Evolutionary conservation across 2,113 vertebrate genomes (phyloP).

Genomic region (Catharus fuscescens): DNA sequence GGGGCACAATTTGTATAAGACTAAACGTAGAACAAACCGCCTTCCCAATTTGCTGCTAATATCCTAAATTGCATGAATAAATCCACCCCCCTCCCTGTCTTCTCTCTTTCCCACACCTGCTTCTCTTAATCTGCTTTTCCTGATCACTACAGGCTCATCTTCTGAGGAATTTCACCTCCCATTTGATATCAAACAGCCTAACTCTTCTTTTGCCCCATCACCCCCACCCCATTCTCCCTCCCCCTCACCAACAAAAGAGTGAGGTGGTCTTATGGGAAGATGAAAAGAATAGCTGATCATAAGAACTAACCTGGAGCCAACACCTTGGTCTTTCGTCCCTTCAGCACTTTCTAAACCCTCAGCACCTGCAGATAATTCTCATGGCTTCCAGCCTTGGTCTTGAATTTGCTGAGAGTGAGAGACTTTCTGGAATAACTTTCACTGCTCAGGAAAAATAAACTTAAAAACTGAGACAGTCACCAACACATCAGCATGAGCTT

Average conservation of each 20-base stretch:
- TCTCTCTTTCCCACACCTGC: conserved; percentile 26
- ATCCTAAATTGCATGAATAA: conserved; percentile 71
- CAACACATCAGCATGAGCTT: accelerated
- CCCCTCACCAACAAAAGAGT: conserved; percentile 70
- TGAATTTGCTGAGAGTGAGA: conserved; percentile 75
- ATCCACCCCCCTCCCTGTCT: background rate
- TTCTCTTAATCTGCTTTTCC: conserved; percentile 71
- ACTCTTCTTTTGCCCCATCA: conserved; percentile 27
- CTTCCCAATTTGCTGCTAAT: conserved; percentile 67
- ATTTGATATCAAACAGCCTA: conserved; percentile 74
- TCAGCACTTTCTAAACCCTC: conserved; percentile 87
- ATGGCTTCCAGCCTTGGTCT: conserved; percentile 76
- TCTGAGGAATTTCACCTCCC: conserved; percentile 68
- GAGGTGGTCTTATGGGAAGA: conserved; percentile 75
- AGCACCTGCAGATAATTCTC: conserved; percentile 88
- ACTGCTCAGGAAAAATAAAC: conserved; percentile 48
- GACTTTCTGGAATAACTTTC: conserved; percentile 57
- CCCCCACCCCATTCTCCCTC: background rate
- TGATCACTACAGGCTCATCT: conserved; percentile 66
- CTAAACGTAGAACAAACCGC: conserved; percentile 68
- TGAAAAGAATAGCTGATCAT: conserved; percentile 91
- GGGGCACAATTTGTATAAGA: conserved; percentile 78
- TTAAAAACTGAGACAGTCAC: background rate
- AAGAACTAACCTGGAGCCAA: conserved; percentile 88
- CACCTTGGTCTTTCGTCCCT: conserved; percentile 85